Evolutionary conservation across 2,113 vertebrate species (phyloP).

Genomic region (Thymallus thymallus): DNA sequence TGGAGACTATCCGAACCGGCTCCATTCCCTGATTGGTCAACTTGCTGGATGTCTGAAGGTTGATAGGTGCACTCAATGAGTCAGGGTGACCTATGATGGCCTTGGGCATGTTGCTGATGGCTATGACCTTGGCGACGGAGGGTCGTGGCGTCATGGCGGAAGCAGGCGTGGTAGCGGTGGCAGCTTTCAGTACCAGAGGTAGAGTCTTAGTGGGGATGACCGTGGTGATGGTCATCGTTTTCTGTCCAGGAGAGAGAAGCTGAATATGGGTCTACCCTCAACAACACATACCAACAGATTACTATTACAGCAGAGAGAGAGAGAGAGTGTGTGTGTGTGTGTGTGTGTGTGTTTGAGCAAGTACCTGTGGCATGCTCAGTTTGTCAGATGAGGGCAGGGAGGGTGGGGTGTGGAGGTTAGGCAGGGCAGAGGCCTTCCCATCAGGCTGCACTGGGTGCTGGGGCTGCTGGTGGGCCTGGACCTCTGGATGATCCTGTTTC

Average conservation of each 20-base stretch:
- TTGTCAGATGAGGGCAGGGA: constrained; percentile 40
- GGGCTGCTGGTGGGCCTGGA: neutral
- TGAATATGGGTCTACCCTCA: no score
- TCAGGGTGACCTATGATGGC: constrained; percentile 79
- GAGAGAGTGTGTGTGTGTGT: no score
- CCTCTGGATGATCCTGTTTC: constrained; percentile 43
- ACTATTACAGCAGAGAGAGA: neutral
- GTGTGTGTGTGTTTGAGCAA: neutral
- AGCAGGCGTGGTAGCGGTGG: constrained; percentile 82
- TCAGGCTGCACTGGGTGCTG: constrained; percentile 1
- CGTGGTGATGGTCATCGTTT: constrained; percentile 84
- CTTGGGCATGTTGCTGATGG: constrained; percentile 85
- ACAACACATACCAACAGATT: neutral
- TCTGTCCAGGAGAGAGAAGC: constrained; percentile 70
- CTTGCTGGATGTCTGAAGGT: constrained; percentile 85
- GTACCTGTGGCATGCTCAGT: constrained; percentile 49
- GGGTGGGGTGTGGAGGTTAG: constrained; percentile 6
- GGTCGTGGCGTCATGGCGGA: constrained; percentile 86
- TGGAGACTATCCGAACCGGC: constrained; percentile 87
- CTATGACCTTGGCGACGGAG: constrained; percentile 89
- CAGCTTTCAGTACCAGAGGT: constrained; percentile 92
- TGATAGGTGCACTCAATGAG: constrained; percentile 81
- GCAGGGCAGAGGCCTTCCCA: neutral
- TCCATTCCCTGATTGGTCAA: constrained; percentile 84
- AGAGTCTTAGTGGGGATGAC: constrained; percentile 91